Evolutionary conservation across 2,888 invertebrate genomes (phyloP).

Genomic region (Cryptocheilus praepositus): DNA sequence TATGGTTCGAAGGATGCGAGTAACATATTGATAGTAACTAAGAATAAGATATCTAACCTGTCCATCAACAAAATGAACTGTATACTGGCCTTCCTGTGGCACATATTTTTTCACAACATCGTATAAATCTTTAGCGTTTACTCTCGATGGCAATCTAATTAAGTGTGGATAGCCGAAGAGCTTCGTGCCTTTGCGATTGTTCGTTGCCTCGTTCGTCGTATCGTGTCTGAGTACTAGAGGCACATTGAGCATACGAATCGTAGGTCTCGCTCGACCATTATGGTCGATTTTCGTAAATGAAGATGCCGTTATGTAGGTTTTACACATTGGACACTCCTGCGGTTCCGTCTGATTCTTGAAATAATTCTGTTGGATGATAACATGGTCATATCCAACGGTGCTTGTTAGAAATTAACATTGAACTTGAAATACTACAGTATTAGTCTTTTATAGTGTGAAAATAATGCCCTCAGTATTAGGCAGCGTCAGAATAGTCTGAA

Average conservation of each 20-base stretch:
- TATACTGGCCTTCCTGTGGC: conserved; percentile 75
- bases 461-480: conserved; percentile 73
- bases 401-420: background rate
- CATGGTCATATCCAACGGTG: conserved; percentile 5
- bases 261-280: conserved; percentile 67
- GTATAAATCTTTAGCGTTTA: conserved; percentile 76
- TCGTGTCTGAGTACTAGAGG: conserved; percentile 78
- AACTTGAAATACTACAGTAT: too few relatives aligned
- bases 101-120: conserved; percentile 75
- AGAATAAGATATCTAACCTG: conserved; percentile 72
- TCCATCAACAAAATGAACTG: conserved; percentile 78
- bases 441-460: conserved; percentile 2
- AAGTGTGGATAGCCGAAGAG: conserved; percentile 78
- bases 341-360: conserved; percentile 67
- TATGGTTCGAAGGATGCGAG: background rate
- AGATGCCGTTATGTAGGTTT: conserved; percentile 57
- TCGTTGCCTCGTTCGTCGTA: conserved; percentile 73
- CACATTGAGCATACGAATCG: conserved; percentile 75
- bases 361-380: conserved; percentile 68
- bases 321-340: conserved; percentile 66
- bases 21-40: background rate
- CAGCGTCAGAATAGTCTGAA: conserved; percentile 90
- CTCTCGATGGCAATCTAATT: conserved; percentile 77
- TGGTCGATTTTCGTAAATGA: conserved; percentile 70
- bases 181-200: conserved; percentile 73